Base-by-base conservation (phyloP, 2,888 invertebrate species). In the Meliscaeva auricollis region DNA sequence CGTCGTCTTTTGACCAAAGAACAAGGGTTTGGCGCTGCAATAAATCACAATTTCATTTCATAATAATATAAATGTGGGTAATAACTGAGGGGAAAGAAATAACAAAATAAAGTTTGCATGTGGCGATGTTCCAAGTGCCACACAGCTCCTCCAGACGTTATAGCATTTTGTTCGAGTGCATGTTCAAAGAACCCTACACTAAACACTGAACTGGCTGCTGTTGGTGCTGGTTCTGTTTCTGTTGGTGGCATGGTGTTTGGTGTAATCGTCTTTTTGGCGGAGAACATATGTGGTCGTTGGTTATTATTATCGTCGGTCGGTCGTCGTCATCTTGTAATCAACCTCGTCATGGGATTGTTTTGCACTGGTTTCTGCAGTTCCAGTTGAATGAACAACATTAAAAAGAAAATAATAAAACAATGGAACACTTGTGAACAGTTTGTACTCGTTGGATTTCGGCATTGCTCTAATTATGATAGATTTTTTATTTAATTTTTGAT, bases 21-120 rank as follows among this genome's bases (percentile, higher is more conserved):
- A 85, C 76, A 85, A 77, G 85, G 85, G 85, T 76, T 73, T 78
- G 77, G 78, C 77, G 58, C 82, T 78, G 82, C 82, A 87, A 87
- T 87, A 82, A 87, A 87, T 87, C 87, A 87, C 87, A 78, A 74
- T 87, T 85, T 77, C 81, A 80, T 85, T 85, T 82, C 70, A 58
- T 56, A 79, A 82, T 74, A 80, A 38, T 35, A 85, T 70, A 72
- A 85, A 76, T 41, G 60, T 66, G 48, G 64, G 64, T 35, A 64
- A 46, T 75, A 64, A 75, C 30, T 17, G 58, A 35, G 60, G 15
- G 32, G 52, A 48, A 13, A 15, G 44, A 17, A 22, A 5, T 13
- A 15, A 64, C 13, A 17, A 30, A 70, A 77, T 73, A 35, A 64
- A 75, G 62, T 38, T 81, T 85, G 76, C 81, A 81, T 85, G 85